Conservation (phyloP, 2,797 vertebrate species). For the Enteromius afrohamiltoni region DNA sequence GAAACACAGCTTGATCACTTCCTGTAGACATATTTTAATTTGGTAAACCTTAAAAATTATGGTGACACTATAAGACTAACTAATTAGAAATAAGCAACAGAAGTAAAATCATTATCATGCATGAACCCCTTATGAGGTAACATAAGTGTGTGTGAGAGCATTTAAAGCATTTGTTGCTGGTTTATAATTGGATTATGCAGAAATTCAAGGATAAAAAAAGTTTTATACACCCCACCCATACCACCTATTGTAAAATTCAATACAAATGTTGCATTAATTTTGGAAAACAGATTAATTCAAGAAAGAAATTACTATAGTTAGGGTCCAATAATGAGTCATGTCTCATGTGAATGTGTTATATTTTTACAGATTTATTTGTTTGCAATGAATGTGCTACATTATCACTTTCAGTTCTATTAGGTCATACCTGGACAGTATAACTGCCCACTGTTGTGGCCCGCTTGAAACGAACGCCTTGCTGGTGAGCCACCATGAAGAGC, state of each 20-base stretch:
- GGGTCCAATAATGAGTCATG: neutral
- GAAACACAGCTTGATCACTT: conserved; percentile 10
- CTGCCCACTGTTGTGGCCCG: conserved; percentile 89
- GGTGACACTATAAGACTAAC: neutral
- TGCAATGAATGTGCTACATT: neutral
- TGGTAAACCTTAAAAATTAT: neutral
- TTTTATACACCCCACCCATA: no score
- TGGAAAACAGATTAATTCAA: neutral
- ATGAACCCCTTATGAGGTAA: neutral
- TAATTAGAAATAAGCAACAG: neutral
- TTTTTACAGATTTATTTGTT: neutral
- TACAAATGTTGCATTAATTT: neutral
- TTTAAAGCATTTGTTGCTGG: neutral
- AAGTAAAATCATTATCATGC: neutral
- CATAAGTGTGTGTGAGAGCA: neutral
- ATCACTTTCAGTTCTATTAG: neutral
- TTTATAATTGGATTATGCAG: neutral
- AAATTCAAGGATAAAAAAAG: neutral
- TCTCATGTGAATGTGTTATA: neutral
- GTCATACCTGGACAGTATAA: conserved; percentile 93
- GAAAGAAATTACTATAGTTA: neutral
- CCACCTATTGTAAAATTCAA: neutral
- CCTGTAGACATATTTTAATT: neutral
- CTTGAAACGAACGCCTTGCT: conserved; percentile 87
- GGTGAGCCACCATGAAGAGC: conserved; percentile 90